Percentiles rank a stretch among this genome's conserved stretches.
Evolutionary conservation across 2,888 invertebrate genomes (phyloP).

Genomic region (Eupithecia abbreviata): DNA sequence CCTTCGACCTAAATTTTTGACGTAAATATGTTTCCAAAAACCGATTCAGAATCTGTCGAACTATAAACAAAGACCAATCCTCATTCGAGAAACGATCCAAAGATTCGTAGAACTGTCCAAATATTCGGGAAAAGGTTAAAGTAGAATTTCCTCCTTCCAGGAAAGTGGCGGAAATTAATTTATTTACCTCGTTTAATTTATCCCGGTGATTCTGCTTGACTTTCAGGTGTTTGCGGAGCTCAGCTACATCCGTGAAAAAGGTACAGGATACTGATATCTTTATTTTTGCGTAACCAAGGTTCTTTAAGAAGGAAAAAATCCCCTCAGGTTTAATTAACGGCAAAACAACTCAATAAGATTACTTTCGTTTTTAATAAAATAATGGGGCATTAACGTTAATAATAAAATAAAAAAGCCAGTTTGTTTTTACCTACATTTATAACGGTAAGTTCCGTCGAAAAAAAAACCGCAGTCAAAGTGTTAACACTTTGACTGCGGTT

Average conservation of each 20-base stretch:
- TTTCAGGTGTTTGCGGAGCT: conserved; percentile 33
- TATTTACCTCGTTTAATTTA: conserved; percentile 55
- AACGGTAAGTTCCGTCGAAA: too few species aligned
- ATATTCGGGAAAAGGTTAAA: conserved; percentile 46
- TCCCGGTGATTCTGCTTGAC: conserved; percentile 45
- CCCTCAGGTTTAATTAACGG: not conserved
- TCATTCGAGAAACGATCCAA: not conserved
- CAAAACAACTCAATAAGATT: not conserved
- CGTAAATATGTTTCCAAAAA: not conserved
- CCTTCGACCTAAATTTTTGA: not conserved
- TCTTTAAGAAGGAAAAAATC: not conserved
- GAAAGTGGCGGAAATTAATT: conserved; percentile 53
- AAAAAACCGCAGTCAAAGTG: too few species aligned
- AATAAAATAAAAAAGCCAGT: not conserved
- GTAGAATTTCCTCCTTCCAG: conserved; percentile 50
- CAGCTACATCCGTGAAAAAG: not conserved
- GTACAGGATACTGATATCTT: not conserved
- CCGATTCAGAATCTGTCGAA: not conserved
- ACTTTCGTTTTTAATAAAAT: too few species aligned
- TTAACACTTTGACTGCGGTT: too few species aligned
- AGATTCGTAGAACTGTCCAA: conserved; percentile 12
- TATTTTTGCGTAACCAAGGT: not conserved
- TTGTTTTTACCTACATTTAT: too few species aligned
- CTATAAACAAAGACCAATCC: not conserved
- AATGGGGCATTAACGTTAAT: too few species aligned